These are phyloP conservation scores for Geococcyx californianus DNA, from an alignment of 2,113 vertebrate genomes.

Conservation along the genomic window DNA sequence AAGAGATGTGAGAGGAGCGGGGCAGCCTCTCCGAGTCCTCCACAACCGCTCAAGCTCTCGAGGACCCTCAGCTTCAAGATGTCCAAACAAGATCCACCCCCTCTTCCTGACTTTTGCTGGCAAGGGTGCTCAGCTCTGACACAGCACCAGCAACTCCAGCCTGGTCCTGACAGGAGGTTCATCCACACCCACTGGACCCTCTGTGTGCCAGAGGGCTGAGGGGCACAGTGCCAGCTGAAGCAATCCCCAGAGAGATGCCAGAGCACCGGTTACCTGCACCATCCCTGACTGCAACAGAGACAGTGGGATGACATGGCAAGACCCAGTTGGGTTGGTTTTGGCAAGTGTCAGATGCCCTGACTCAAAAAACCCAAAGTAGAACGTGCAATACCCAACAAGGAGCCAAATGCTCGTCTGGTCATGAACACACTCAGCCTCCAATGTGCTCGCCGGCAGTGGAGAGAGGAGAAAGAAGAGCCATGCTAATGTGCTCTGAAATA, in stretches of 20 bases:
- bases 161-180: background rate
- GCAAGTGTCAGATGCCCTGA: background rate
- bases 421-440: background rate
- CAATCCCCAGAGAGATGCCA: background rate
- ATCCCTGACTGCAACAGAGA: background rate
- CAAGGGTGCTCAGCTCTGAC: background rate
- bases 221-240: background rate
- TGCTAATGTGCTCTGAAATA: background rate
- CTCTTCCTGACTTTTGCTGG: background rate
- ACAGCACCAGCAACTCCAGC: background rate
- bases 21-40: background rate
- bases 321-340: background rate
- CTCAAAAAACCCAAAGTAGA: background rate
- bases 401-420: background rate
- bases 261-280: background rate
- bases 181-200: background rate
- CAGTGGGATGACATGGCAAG: rapidly evolving
- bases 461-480: background rate
- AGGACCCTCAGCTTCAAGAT: rapidly evolving
- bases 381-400: background rate
- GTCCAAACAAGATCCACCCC: background rate
- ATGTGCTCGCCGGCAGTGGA: background rate
- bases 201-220: rapidly evolving
- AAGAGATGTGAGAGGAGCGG: rapidly evolving
- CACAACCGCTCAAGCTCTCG: rapidly evolving